These are phyloP conservation scores for Oreochromis mossambicus DNA, from an alignment of 2,797 vertebrate genomes.

Conservation along the genomic window DNA sequence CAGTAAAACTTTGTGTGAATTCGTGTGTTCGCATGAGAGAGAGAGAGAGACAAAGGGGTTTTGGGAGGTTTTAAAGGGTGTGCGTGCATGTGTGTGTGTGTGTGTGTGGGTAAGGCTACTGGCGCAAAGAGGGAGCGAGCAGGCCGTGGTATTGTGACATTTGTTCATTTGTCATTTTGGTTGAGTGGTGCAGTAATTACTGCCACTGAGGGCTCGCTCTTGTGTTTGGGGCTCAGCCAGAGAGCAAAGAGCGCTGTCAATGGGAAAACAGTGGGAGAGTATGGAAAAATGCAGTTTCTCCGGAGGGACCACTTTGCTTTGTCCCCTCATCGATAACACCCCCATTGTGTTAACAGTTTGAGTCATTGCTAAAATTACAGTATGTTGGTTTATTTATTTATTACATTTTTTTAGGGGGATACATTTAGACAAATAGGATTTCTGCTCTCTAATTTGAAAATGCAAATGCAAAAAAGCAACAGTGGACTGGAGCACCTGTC, in stretches of 20 bases:
- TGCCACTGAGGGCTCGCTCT: slow-evolving; percentile 46
- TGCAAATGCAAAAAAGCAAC: neutral
- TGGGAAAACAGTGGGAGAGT: slow-evolving; percentile 23
- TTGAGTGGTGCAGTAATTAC: slow-evolving; percentile 72
- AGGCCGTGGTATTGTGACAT: slow-evolving; percentile 49
- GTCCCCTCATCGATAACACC: slow-evolving; percentile 7
- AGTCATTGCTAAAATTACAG: slow-evolving; percentile 23
- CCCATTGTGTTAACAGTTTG: slow-evolving; percentile 3
- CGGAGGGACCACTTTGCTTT: neutral
- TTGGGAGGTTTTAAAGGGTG: neutral
- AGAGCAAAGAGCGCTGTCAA: slow-evolving; percentile 44
- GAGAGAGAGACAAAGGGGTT: neutral
- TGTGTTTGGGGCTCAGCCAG: slow-evolving; percentile 43
- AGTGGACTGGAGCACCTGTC: neutral
- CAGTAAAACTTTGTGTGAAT: slow-evolving; percentile 9
- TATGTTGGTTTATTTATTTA: neutral
- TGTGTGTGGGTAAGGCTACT: neutral
- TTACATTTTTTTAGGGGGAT: neutral
- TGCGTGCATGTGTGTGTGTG: neutral
- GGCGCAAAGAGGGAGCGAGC: slow-evolving; percentile 8
- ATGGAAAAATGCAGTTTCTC: slow-evolving; percentile 4
- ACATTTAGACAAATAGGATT: neutral
- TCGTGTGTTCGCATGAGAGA: neutral
- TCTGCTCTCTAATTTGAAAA: neutral
- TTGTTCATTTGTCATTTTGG: slow-evolving; percentile 69